Evolutionary conservation across 2,888 invertebrate species (phyloP).

Genomic region (Metalampra italica): DNA sequence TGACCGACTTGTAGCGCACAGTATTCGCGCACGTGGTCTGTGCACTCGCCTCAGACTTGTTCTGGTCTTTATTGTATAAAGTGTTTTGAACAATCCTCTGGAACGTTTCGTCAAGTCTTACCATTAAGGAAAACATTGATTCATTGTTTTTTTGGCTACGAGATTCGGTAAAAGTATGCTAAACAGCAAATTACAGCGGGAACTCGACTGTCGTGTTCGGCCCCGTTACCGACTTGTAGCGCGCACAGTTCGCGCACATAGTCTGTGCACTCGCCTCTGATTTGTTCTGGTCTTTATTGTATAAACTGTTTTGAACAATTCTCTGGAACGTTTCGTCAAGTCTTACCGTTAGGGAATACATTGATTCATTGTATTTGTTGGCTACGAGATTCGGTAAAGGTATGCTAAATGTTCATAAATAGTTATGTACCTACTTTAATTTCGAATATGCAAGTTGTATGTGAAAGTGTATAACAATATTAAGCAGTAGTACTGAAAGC

Average conservation of each 20-base stretch:
- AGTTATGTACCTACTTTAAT: no score
- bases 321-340: neutral
- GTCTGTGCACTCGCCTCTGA: conserved; percentile 44
- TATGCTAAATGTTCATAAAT: no score
- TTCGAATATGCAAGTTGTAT: no score
- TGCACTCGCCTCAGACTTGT: conserved; percentile 43
- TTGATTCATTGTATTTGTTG: no score
- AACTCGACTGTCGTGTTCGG: conserved; percentile 77
- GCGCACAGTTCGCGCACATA: conserved; percentile 43
- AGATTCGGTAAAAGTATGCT: no score
- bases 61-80: conserved; percentile 48
- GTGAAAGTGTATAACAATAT: no score
- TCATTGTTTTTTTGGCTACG: no score
- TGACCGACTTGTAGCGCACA: conserved; percentile 79
- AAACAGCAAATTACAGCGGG: conserved; percentile 54
- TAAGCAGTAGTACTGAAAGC: no score
- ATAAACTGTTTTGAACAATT: conserved; percentile 25
- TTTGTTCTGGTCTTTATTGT: conserved; percentile 46
- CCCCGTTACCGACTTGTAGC: conserved; percentile 80
- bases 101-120: neutral
- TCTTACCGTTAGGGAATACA: no score
- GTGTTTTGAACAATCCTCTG: conserved; percentile 12
- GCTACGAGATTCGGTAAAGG: no score
- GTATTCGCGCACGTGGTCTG: conserved; percentile 37
- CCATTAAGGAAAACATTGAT: no score